Percentiles rank a stretch among this genome's conserved stretches.
phyloP scores from a whole-genome alignment of 1,140 invertebrate species.

The Atta cephalotes region DNA sequence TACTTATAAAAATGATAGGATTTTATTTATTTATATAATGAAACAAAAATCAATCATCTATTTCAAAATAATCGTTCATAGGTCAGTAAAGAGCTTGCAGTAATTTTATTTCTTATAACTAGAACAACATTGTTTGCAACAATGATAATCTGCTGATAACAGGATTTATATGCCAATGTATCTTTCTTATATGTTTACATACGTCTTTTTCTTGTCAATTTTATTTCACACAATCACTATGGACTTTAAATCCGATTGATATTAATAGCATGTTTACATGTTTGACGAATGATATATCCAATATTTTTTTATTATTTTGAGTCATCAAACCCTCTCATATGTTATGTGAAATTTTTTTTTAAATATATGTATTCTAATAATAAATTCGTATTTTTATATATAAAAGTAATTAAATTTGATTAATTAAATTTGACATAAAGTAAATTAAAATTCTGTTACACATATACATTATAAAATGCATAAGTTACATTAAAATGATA shows the following conservation, averaged over 20 bases:
- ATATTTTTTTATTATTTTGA: slow-evolving; percentile 22
- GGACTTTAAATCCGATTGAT: slow-evolving; percentile 41
- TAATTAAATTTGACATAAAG: not conserved
- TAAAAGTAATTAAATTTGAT: not conserved
- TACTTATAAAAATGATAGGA: not conserved
- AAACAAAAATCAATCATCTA: not conserved
- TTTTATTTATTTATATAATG: not conserved
- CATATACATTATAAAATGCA: not conserved
- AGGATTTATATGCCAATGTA: slow-evolving; percentile 25
- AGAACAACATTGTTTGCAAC: slow-evolving; percentile 7
- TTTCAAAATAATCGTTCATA: slow-evolving; percentile 45
- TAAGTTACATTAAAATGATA: not conserved
- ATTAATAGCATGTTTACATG: slow-evolving; percentile 58
- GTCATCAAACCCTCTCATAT: not conserved
- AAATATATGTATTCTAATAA: not conserved
- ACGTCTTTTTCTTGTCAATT: not conserved
- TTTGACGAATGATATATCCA: slow-evolving; percentile 55
- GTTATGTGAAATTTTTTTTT: not conserved
- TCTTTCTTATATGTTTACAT: slow-evolving; percentile 11
- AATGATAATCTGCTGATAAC: slow-evolving; percentile 50
- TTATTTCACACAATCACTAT: slow-evolving; percentile 59
- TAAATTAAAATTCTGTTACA: not conserved
- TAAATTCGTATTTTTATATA: not conserved
- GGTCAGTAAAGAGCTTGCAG: slow-evolving; percentile 16
- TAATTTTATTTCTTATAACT: slow-evolving; percentile 19